Evolutionary conservation across 2,888 invertebrate species (phyloP).

Genomic region (Phasia obesa): DNA sequence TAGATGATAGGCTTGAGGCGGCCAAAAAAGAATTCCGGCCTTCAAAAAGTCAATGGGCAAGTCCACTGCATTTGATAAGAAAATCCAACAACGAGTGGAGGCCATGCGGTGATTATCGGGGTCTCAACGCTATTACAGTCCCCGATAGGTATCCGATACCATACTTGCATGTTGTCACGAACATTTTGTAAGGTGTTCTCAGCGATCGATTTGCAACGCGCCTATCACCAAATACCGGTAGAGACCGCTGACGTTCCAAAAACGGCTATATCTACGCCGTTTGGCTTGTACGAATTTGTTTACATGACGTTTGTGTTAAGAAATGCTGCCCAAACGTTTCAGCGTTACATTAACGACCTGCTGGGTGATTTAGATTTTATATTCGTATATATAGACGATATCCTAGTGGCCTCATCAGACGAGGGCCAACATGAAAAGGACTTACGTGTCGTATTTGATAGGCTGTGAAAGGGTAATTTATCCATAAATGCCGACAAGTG

Average conservation of each 20-base stretch:
- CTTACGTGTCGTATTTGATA: no score
- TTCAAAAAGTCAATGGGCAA: constrained; percentile 2
- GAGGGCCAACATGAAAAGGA: no score
- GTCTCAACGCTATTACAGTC: constrained; percentile 4
- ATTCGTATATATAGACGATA: no score
- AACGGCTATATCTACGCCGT: constrained; percentile 44
- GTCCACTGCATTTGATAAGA: background rate
- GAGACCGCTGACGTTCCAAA: constrained; percentile 50
- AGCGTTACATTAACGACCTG: no score
- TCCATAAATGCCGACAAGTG: no score
- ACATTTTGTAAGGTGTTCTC: background rate
- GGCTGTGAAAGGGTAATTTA: no score
- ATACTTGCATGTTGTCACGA: background rate
- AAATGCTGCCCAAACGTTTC: no score
- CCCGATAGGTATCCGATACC: constrained; percentile 9
- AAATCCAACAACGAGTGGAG: constrained; percentile 2
- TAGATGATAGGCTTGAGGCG: background rate
- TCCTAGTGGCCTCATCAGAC: no score
- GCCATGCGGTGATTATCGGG: constrained; percentile 1
- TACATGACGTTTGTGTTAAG: constrained; percentile 75
- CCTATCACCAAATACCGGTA: constrained; percentile 71
- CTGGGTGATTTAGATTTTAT: no score
- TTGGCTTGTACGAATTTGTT: constrained; percentile 48
- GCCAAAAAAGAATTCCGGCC: constrained; percentile 4
- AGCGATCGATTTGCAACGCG: no score